These are phyloP conservation scores for Holothuria leucospilota DNA, from an alignment of 53 echinoderm and acorn worm species.

Conservation along the genomic window DNA sequence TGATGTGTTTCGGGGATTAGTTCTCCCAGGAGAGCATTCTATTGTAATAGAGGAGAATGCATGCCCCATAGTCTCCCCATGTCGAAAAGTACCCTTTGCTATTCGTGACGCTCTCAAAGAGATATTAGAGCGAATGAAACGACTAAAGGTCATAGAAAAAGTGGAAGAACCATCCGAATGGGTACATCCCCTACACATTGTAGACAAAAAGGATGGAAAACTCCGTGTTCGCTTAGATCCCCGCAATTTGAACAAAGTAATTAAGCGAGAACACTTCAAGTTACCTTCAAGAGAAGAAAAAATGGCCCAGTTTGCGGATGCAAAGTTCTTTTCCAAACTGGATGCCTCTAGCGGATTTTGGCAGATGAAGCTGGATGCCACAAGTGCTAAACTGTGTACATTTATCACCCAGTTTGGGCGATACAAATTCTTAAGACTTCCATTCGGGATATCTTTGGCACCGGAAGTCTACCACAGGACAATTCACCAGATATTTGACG, in stretches of 20 bases:
- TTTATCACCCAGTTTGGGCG: no score
- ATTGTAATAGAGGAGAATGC: slow-evolving; percentile 9
- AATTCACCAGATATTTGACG: no score
- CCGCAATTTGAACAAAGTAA: slow-evolving; percentile 47
- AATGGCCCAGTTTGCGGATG: slow-evolving; percentile 38
- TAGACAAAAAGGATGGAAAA: slow-evolving; percentile 59
- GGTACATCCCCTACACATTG: slow-evolving; percentile 51
- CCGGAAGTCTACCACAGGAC: no score
- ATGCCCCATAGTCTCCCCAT: not conserved
- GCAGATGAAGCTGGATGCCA: no score
- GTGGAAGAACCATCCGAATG: slow-evolving; percentile 61
- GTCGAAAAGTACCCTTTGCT: slow-evolving; percentile 57
- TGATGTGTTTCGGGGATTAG: slow-evolving; percentile 47
- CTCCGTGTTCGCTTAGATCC: slow-evolving; percentile 66
- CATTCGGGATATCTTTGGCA: no score
- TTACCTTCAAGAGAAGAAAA: slow-evolving; percentile 54
- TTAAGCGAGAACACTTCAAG: slow-evolving; percentile 52
- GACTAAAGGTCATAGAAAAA: slow-evolving; percentile 25
- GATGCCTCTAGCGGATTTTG: slow-evolving; percentile 59
- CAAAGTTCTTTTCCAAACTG: slow-evolving; percentile 52
- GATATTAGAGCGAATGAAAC: slow-evolving; percentile 53
- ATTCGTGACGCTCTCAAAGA: slow-evolving; percentile 41
- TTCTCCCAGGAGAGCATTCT: slow-evolving; percentile 33
- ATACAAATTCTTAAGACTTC: no score
- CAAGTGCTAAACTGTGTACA: no score